These are phyloP conservation scores for Choreutis nemorana DNA, from an alignment of 2,888 invertebrate species.

Conservation along the genomic window DNA sequence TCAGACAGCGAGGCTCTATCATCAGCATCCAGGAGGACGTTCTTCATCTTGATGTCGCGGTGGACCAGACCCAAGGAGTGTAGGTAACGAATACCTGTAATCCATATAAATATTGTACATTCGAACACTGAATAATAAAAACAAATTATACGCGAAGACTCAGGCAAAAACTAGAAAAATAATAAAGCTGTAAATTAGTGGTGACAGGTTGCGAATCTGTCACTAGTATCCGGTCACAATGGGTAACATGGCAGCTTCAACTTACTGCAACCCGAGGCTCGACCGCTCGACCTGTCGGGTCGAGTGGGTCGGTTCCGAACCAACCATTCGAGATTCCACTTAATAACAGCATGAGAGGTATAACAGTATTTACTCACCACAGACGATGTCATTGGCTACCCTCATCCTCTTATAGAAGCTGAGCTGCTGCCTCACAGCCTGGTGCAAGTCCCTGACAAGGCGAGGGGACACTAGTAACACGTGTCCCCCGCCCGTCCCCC, in stretches of 20 bases:
- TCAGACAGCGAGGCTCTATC: constrained; percentile 85
- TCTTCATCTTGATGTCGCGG: constrained; percentile 89
- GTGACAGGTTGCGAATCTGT: no score
- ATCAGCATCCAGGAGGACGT: constrained; percentile 78
- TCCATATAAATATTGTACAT: no score
- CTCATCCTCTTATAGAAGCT: constrained; percentile 69
- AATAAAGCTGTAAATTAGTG: not conserved
- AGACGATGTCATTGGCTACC: constrained; percentile 83
- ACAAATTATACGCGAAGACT: no score
- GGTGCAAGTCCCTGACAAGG: constrained; percentile 78
- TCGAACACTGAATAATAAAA: no score
- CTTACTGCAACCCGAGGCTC: no score
- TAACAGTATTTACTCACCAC: no score
- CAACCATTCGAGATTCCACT: no score
- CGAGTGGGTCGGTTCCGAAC: no score
- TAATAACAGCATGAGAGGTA: not conserved
- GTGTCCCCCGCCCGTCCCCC: constrained; percentile 67
- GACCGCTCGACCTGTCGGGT: no score
- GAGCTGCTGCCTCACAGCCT: constrained; percentile 75
- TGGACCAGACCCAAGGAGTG: constrained; percentile 90
- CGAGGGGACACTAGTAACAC: constrained; percentile 85
- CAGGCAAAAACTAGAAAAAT: no score
- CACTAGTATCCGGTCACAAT: no score
- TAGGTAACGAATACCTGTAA: constrained; percentile 81
- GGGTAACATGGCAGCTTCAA: no score